A percentile compares a stretch with the other conserved stretches of the same genome.
Conservation (phyloP, 2,113 vertebrate genomes). For the Turdus rufiventris region DNA sequence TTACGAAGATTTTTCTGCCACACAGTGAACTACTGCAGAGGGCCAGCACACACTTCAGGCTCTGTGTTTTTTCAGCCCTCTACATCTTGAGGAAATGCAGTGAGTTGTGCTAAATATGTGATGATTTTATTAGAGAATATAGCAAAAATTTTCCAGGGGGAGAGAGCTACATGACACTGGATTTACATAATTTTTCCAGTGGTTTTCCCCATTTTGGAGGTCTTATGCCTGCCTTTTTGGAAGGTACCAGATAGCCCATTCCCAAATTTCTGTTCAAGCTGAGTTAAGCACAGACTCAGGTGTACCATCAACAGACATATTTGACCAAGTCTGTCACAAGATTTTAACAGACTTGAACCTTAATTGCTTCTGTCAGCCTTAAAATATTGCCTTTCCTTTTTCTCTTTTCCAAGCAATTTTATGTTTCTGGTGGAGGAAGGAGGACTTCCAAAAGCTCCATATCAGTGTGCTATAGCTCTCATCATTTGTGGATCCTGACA, state of each 20-base stretch:
- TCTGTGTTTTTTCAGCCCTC: background rate
- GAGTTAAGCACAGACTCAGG: background rate
- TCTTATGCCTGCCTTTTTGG: background rate
- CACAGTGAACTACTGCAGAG: background rate
- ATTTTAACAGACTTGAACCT: background rate
- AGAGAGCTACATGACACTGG: background rate
- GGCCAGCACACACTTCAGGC: background rate
- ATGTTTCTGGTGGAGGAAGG: background rate
- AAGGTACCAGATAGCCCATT: background rate
- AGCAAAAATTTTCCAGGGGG: background rate
- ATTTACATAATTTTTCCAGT: background rate
- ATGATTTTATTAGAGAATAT: background rate
- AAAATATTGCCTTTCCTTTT: background rate
- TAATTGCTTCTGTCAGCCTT: background rate
- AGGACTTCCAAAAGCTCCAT: background rate
- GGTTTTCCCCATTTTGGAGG: background rate
- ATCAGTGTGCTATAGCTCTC: background rate
- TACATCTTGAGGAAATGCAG: background rate
- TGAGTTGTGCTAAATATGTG: background rate
- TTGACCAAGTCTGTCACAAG: background rate
- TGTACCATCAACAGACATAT: background rate
- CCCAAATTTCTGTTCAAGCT: background rate
- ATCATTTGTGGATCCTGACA: too few species aligned
- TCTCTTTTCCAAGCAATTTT: background rate
- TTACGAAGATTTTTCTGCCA: background rate